These are phyloP conservation scores for Spilogale gracilis DNA, from an alignment of 2,113 vertebrate genomes.

Conservation along the genomic window DNA sequence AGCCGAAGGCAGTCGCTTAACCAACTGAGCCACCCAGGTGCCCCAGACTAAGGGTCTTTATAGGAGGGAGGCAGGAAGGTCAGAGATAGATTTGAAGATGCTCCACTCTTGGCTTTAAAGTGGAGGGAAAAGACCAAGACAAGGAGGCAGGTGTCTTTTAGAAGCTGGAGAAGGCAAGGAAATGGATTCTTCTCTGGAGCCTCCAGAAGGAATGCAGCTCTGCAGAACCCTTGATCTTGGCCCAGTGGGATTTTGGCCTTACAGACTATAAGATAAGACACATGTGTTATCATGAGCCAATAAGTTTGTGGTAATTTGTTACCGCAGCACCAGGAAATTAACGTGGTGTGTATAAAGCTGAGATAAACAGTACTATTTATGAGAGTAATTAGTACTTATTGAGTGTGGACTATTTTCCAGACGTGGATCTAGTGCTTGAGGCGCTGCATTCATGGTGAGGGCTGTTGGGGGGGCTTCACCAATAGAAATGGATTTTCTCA, in stretches of 20 bases:
- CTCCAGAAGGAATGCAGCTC: background rate
- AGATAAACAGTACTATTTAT: background rate
- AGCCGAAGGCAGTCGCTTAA: too few relatives aligned
- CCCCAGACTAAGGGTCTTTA: background rate
- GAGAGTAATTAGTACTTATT: background rate
- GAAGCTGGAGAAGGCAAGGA: background rate
- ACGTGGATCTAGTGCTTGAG: background rate
- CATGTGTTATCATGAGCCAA: background rate
- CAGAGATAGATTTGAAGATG: background rate
- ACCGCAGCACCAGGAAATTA: background rate
- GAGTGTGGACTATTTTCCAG: background rate
- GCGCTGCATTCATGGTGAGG: too few relatives aligned
- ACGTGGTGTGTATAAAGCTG: background rate
- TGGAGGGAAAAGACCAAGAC: background rate
- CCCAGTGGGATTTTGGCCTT: background rate
- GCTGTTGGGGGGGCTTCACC: background rate
- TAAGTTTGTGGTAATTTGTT: background rate
- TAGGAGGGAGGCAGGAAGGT: background rate
- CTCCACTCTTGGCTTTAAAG: background rate
- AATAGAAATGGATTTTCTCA: background rate
- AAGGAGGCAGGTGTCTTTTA: background rate
- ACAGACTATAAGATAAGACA: background rate
- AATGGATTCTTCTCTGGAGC: background rate
- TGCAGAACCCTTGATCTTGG: background rate
- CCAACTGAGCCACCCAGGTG: too few relatives aligned